Evolutionary conservation across 2,888 invertebrate species (phyloP).

Genomic region (Nycteola revayana): DNA sequence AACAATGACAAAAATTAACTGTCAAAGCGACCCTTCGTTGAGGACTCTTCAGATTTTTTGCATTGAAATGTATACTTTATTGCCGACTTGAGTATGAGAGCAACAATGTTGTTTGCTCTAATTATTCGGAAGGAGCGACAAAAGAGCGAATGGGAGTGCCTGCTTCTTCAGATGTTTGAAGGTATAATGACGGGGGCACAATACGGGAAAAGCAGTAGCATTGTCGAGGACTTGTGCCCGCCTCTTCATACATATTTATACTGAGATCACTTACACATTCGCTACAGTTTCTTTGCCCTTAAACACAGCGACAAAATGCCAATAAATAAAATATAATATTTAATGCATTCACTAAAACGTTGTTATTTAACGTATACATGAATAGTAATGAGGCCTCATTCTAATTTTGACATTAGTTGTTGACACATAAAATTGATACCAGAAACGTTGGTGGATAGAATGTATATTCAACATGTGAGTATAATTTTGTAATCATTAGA

Average conservation of each 20-base stretch:
- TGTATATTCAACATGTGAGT: constrained; percentile 12
- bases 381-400: constrained; percentile 31
- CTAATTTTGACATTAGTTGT: constrained; percentile 32
- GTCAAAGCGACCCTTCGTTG: constrained; percentile 59
- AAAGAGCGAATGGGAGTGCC: constrained; percentile 67
- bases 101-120: constrained; percentile 63
- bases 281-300: constrained; percentile 31
- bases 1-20: constrained; percentile 76
- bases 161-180: constrained; percentile 61
- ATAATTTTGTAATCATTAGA: constrained; percentile 23
- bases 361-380: constrained; percentile 33
- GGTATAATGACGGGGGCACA: constrained; percentile 65
- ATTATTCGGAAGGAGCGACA: constrained; percentile 79
- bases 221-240: constrained; percentile 56
- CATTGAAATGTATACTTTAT: constrained; percentile 76
- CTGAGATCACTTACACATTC: constrained; percentile 42
- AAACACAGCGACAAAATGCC: constrained; percentile 17
- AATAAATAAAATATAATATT: constrained; percentile 38
- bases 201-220: constrained; percentile 62
- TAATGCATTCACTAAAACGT: constrained; percentile 35
- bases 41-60: constrained; percentile 65
- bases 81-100: constrained; percentile 46
- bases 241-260: constrained; percentile 77
- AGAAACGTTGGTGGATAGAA: constrained; percentile 10
- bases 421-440: constrained; percentile 27